Percentiles rank a stretch among this genome's conserved stretches.
Conservation (phyloP, 2,113 vertebrate genomes). For the Ursus arctos region DNA sequence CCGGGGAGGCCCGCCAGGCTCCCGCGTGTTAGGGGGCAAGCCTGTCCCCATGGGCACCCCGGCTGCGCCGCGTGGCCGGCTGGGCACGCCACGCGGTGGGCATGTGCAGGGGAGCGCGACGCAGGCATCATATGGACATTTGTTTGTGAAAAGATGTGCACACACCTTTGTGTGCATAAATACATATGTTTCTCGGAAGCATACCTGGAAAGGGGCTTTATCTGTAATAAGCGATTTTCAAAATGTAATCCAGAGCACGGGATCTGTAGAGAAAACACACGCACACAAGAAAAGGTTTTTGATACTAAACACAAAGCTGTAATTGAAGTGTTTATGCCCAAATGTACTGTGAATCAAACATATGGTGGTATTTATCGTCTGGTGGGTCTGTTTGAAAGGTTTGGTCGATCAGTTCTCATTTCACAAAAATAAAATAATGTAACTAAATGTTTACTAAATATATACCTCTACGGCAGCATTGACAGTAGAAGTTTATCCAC, state of each 20-base stretch:
- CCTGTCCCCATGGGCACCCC: neutral
- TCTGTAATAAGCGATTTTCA: neutral
- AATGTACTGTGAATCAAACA: constrained; percentile 45
- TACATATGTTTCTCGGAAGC: neutral
- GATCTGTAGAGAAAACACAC: neutral
- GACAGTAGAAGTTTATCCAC: neutral
- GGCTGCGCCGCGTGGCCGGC: neutral
- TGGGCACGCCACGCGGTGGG: neutral
- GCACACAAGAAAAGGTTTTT: neutral
- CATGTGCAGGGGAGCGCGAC: neutral
- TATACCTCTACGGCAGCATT: neutral
- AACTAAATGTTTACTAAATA: constrained; percentile 40
- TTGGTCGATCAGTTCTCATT: constrained; percentile 42
- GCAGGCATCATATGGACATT: neutral
- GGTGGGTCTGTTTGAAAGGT: constrained; percentile 60
- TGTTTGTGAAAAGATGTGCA: neutral
- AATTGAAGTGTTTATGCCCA: constrained; percentile 60
- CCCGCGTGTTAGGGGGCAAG: neutral
- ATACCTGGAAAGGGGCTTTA: constrained; percentile 64
- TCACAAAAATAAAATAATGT: constrained; percentile 63
- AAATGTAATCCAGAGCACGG: neutral
- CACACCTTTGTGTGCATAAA: constrained; percentile 37
- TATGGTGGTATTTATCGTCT: constrained; percentile 65
- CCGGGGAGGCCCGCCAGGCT: neutral
- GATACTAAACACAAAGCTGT: constrained; percentile 56